Conservation (phyloP, 2,113 vertebrate genomes). For the Oenanthe melanoleuca region DNA sequence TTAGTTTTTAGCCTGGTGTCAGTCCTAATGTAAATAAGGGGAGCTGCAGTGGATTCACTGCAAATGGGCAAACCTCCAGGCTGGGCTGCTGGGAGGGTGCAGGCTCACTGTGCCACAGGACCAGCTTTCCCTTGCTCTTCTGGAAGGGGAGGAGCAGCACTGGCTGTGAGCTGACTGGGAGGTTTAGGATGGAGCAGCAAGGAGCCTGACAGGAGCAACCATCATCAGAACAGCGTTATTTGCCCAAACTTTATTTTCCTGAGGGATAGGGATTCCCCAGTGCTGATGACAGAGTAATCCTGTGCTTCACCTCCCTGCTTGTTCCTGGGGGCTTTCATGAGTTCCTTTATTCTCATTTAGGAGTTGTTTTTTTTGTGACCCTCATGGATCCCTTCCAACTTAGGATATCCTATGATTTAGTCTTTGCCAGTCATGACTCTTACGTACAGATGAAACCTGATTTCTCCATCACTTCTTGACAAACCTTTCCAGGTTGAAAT, state of each 20-base stretch:
- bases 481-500: background rate
- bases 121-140: background rate
- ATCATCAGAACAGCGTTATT: background rate
- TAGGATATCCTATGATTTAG: background rate
- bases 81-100: background rate
- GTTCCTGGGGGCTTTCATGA: background rate
- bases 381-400: background rate
- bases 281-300: background rate
- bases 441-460: background rate
- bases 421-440: background rate
- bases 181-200: background rate
- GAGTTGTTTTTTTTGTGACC: background rate
- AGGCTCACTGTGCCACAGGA: accelerated
- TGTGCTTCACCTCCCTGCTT: background rate
- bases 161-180: background rate
- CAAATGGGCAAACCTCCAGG: background rate
- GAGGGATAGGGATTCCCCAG: background rate
- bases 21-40: background rate
- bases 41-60: background rate
- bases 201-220: background rate
- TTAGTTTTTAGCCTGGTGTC: background rate
- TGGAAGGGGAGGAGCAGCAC: background rate
- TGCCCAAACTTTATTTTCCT: background rate
- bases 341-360: background rate
- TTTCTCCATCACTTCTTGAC: background rate